phyloP scores from a whole-genome alignment of 2,888 invertebrate species.

The Sarcophaga subvicina region DNA sequence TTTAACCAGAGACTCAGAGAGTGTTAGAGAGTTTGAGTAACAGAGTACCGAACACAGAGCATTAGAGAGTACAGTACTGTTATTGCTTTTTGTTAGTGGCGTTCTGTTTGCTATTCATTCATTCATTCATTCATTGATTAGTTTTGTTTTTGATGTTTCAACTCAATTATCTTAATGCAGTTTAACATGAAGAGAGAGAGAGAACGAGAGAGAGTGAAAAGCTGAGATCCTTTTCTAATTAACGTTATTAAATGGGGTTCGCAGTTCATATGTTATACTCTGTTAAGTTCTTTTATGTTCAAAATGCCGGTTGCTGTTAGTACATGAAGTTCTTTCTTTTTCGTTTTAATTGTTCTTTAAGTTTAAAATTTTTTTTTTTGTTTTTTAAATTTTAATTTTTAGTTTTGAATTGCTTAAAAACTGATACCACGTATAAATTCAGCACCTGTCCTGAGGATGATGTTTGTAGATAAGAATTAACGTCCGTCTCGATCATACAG shows the following conservation, averaged over 20 bases:
- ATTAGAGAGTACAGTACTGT: not conserved
- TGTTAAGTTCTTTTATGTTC: constrained; percentile 31
- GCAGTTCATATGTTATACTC: constrained; percentile 46
- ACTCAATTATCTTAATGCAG: constrained; percentile 60
- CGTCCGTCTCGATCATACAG: constrained; percentile 98
- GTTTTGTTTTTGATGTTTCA: constrained; percentile 46
- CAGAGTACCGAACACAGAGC: constrained; percentile 17
- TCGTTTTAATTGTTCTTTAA: constrained; percentile 56
- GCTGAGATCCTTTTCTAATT: constrained; percentile 51
- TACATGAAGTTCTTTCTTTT: constrained; percentile 58
- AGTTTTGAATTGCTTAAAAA: constrained; percentile 65
- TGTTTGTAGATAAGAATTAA: constrained; percentile 96
- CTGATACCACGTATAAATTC: constrained; percentile 75
- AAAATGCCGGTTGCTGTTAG: constrained; percentile 56
- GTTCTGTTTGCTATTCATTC: constrained; percentile 17
- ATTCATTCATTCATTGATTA: not conserved
- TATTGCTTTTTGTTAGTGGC: constrained; percentile 42
- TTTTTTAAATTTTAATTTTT: constrained; percentile 46
- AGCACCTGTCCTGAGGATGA: constrained; percentile 96
- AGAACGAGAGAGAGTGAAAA: constrained; percentile 16
- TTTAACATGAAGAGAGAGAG: too few species aligned
- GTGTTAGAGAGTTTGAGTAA: constrained; percentile 34
- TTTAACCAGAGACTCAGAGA: constrained; percentile 55
- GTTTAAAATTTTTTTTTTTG: constrained; percentile 47
- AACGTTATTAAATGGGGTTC: constrained; percentile 63